Percentiles rank a stretch among this genome's conserved stretches.
Conservation (phyloP, 2,888 invertebrate genomes). For the Hymenopus coronatus region DNA sequence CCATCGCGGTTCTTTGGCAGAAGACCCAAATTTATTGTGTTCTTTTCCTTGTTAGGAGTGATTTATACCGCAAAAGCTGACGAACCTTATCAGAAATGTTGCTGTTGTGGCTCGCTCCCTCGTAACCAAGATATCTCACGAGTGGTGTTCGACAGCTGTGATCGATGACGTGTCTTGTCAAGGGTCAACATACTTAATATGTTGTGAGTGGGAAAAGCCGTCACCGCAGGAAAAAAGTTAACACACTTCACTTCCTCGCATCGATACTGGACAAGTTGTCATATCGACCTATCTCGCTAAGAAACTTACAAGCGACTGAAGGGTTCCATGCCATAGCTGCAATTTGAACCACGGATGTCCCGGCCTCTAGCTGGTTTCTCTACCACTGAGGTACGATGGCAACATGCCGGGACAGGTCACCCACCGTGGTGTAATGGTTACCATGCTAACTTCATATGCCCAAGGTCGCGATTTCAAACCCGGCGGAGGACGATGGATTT, state of each 20-base stretch:
- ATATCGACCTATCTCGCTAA: too few species aligned
- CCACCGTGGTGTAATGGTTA: too few species aligned
- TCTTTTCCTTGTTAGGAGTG: background rate
- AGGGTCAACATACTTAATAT: background rate
- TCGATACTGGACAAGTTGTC: background rate
- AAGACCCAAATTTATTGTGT: background rate
- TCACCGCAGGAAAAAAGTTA: background rate
- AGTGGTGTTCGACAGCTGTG: background rate
- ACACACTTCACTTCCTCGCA: background rate
- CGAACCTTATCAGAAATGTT: background rate
- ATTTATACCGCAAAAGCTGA: background rate
- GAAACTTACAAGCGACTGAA: too few species aligned
- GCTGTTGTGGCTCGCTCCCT: background rate
- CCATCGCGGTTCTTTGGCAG: background rate
- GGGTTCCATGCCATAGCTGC: too few species aligned
- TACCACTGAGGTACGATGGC: too few species aligned
- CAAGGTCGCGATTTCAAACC: too few species aligned
- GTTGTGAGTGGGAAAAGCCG: background rate
- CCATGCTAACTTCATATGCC: too few species aligned
- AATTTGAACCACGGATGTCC: too few species aligned
- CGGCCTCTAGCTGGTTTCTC: too few species aligned
- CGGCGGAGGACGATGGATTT: too few species aligned
- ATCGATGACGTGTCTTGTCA: background rate
- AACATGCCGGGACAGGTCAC: too few species aligned
- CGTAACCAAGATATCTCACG: background rate